Conservation (phyloP, 2,113 vertebrate species). For the Petrocephalus microphthalmus region DNA sequence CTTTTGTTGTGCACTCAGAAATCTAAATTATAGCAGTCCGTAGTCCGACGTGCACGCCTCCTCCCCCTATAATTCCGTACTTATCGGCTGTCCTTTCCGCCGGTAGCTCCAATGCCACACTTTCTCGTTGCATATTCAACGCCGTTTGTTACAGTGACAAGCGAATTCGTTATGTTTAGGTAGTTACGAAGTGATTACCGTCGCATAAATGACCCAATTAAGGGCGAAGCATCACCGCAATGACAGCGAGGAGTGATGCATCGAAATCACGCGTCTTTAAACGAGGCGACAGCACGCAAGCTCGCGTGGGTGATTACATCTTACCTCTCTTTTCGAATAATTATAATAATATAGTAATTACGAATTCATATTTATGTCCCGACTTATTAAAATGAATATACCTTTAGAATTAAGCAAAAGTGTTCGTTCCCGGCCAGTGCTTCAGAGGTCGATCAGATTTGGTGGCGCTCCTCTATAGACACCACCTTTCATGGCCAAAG, state of each 20-base stretch:
- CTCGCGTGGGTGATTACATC: too few species aligned
- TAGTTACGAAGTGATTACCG: slow-evolving; percentile 2
- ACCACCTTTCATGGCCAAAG: background rate
- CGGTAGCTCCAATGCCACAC: background rate
- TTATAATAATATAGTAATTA: background rate
- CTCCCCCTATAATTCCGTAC: background rate
- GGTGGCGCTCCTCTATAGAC: background rate
- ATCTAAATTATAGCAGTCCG: background rate
- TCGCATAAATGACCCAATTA: background rate
- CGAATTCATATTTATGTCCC: background rate
- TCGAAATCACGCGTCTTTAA: background rate
- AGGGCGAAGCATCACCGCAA: background rate
- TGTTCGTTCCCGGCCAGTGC: background rate
- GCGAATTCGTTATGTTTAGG: background rate
- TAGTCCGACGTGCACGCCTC: background rate
- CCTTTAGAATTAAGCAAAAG: background rate
- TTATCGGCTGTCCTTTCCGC: background rate
- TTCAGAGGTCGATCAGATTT: background rate
- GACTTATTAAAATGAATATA: background rate
- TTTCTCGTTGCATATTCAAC: background rate
- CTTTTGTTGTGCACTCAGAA: background rate
- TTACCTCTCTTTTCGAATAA: background rate
- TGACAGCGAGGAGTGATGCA: background rate
- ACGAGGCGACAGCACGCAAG: background rate
- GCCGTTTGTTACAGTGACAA: background rate